Conservation (phyloP, 2,113 vertebrate species). For the Rynchops niger region DNA sequence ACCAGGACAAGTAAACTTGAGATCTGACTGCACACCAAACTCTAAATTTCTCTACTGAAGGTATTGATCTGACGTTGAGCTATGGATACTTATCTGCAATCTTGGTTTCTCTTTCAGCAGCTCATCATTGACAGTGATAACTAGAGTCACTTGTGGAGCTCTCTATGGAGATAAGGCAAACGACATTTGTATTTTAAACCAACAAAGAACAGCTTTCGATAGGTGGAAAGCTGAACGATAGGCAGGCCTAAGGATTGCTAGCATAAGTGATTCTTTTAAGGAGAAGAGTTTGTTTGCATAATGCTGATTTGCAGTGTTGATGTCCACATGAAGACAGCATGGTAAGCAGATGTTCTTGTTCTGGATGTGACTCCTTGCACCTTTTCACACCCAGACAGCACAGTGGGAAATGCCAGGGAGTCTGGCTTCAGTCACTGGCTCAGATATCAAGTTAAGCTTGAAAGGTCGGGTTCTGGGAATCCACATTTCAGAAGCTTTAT, state of each 20-base stretch:
- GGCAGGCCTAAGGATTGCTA: neutral
- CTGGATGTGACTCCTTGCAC: neutral
- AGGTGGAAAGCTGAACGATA: neutral
- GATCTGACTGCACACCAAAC: neutral
- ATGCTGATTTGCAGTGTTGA: neutral
- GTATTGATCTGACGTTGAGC: neutral
- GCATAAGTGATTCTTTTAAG: neutral
- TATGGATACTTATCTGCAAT: neutral
- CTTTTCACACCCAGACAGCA: conserved; percentile 1
- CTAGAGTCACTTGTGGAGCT: neutral
- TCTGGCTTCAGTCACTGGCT: neutral
- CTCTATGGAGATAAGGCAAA: neutral
- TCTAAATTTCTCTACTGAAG: neutral
- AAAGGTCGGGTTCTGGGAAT: conserved; percentile 16
- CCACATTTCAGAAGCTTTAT: neutral
- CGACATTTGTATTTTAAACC: neutral
- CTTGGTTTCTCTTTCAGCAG: neutral
- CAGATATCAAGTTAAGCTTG: conserved; percentile 29
- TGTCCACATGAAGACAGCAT: neutral
- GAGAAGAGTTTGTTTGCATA: neutral
- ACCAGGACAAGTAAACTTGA: neutral
- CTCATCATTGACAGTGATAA: neutral
- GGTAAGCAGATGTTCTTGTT: neutral
- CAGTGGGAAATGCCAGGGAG: conserved; percentile 18
- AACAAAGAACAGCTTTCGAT: neutral